phyloP scores from a whole-genome alignment of 2,888 invertebrate species.

The Apantesis nais region DNA sequence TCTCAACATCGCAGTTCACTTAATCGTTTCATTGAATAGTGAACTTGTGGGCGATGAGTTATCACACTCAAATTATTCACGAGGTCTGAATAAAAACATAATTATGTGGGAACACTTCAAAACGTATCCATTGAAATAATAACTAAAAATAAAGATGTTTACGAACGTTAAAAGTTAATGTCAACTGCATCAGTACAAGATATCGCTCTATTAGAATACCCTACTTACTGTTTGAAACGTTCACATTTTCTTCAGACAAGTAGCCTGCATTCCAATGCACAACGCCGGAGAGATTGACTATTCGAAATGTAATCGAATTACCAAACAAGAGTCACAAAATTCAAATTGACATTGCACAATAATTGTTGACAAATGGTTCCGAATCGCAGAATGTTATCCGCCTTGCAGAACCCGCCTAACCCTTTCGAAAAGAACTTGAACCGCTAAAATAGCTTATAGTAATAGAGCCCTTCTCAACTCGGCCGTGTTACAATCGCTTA shows the following conservation, averaged over 20 bases:
- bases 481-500: constrained; percentile 64
- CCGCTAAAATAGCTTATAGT: constrained; percentile 57
- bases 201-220: constrained; percentile 4
- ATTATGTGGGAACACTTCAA: constrained; percentile 27
- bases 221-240: constrained; percentile 32
- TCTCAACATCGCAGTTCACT: constrained; percentile 38
- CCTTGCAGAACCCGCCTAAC: constrained; percentile 72
- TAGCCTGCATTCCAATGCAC: constrained; percentile 36
- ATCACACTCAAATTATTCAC: constrained; percentile 27
- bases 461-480: constrained; percentile 64
- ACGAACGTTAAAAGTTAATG: constrained; percentile 23
- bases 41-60: constrained; percentile 29
- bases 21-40: constrained; percentile 44
- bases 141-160: constrained; percentile 16
- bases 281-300: constrained; percentile 55
- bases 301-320: constrained; percentile 50
- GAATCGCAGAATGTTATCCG: constrained; percentile 69
- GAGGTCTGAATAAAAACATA: constrained; percentile 27
- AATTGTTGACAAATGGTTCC: constrained; percentile 74
- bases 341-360: constrained; percentile 62
- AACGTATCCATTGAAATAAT: constrained; percentile 25
- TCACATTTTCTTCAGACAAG: constrained; percentile 46
- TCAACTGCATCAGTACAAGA: constrained; percentile 11
- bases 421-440: constrained; percentile 64
- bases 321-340: constrained; percentile 53